Base-by-base conservation (phyloP, 2,797 vertebrate species). In the Spatula versicolor region DNA sequence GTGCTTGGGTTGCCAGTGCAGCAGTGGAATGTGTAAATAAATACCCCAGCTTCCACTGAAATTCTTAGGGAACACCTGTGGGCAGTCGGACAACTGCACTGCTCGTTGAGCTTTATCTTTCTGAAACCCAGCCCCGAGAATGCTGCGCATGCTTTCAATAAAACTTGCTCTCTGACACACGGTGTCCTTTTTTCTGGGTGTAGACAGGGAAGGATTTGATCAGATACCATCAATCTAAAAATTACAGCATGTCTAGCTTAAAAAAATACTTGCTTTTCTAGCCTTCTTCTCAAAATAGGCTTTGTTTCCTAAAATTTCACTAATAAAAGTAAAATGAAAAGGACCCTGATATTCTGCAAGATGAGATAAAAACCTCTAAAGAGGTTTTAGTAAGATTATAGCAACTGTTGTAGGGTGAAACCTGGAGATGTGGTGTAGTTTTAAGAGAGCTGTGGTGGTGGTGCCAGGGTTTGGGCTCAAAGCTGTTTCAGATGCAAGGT, bases 21-120 rank as follows among this genome's bases (percentile, higher is more conserved):
- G 79, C 43, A 83, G 28, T 88, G 86, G 81, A 92, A 92, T 84
- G 68, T 92, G 89, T 79, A 92, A 95, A 90, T 83, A 95, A 88
- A 96, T 90, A 81, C 76, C 13, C 15, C 14, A 7, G 30, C 86
- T 95, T 86, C 86, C 89, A 83, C 0, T 92, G 58, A 88, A 80
- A 90, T 95, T 92, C 92, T 91, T 93, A 21, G 63, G 83, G 67
- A 96, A 90, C 95, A 94, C 92, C 95, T 96, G 93, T 82, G 95
- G 62, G 28, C 50, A 23, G 30, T 0, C 41, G 74, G 85, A 96
- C 96, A 96, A 90, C 92, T 96, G 91, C 35, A 39, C 83, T 90
- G 73, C 89, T 96, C 69, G 78, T 15, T 76, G 54, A 82, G 67
- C 55, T 95, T 92, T 92, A 92, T 95, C 77, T 86, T 84, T 79